Evolutionary conservation across 2,113 vertebrate genomes (phyloP).

Genomic region (Tupaia tana): DNA sequence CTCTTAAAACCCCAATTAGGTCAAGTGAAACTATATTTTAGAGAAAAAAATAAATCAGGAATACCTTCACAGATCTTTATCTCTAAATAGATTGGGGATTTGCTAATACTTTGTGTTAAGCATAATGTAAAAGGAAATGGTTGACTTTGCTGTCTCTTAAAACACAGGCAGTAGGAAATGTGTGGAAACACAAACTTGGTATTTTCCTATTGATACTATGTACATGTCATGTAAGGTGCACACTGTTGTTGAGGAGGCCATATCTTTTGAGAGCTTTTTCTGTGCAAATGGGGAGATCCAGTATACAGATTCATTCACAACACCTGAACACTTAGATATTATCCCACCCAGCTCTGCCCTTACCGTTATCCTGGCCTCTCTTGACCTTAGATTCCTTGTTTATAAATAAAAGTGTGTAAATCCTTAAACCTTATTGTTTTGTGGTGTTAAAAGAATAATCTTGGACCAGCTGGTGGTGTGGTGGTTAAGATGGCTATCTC

Average conservation of each 20-base stretch:
- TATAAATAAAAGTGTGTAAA: not conserved
- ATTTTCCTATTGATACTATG: not conserved
- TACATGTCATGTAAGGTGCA: not conserved
- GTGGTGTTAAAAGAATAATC: not conserved
- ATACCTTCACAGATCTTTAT: not conserved
- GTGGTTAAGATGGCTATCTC: too few species aligned
- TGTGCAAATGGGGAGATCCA: not conserved
- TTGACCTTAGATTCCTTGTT: not conserved
- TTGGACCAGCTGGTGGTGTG: too few species aligned
- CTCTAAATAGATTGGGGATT: conserved; percentile 9
- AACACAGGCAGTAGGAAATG: not conserved
- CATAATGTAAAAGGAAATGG: not conserved
- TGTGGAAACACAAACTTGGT: not conserved
- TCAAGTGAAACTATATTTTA: conserved; percentile 37
- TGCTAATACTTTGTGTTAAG: not conserved
- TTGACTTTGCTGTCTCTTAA: not conserved
- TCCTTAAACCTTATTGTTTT: not conserved
- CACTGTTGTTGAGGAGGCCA: not conserved
- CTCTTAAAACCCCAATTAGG: conserved; percentile 5
- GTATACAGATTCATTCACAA: not conserved
- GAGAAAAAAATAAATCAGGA: not conserved
- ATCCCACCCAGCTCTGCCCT: not conserved
- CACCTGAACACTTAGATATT: not conserved
- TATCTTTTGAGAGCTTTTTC: not conserved
- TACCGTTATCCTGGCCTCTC: not conserved